Conservation (phyloP, 2,888 invertebrate genomes). For the Seladonia tumulorum region DNA sequence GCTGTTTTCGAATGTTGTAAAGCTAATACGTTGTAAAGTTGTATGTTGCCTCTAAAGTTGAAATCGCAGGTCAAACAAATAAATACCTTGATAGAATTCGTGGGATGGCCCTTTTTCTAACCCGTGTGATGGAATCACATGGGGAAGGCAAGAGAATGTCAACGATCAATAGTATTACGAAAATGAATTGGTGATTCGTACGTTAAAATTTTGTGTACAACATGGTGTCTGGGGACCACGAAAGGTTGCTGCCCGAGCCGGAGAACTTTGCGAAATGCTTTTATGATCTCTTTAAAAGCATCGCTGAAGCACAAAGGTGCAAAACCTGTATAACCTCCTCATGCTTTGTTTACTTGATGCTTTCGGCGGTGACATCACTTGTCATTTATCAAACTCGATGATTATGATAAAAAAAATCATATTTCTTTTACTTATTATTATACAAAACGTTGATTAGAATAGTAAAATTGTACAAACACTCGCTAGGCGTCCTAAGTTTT, state of each 20-base stretch:
- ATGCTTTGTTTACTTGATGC: conserved; percentile 78
- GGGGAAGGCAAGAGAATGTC: conserved; percentile 69
- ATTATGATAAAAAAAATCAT: conserved; percentile 15
- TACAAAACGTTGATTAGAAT: conserved; percentile 9
- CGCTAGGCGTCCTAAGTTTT: conserved; percentile 5
- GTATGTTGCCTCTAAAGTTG: conserved; percentile 36
- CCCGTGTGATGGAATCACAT: conserved; percentile 68
- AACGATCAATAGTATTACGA: conserved; percentile 83
- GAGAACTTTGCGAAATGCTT: conserved; percentile 84
- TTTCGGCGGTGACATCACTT: conserved; percentile 65
- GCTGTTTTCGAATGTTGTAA: conserved; percentile 55
- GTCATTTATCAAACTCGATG: conserved; percentile 50
- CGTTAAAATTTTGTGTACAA: conserved; percentile 71
- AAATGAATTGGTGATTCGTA: conserved; percentile 81
- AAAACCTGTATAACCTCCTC: conserved; percentile 77
- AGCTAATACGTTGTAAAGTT: conserved; percentile 31
- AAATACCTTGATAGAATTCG: conserved; percentile 40
- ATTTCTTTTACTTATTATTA: conserved; percentile 3
- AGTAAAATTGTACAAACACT: neutral
- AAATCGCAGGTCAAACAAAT: conserved; percentile 15
- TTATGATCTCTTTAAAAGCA: conserved; percentile 84
- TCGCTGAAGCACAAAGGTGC: conserved; percentile 84
- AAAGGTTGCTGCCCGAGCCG: conserved; percentile 84
- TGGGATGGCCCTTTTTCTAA: conserved; percentile 44
- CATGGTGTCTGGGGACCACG: conserved; percentile 81